These are phyloP conservation scores for Propsilocerus akamusi DNA, from an alignment of 1,140 invertebrate genomes.

Conservation along the genomic window DNA sequence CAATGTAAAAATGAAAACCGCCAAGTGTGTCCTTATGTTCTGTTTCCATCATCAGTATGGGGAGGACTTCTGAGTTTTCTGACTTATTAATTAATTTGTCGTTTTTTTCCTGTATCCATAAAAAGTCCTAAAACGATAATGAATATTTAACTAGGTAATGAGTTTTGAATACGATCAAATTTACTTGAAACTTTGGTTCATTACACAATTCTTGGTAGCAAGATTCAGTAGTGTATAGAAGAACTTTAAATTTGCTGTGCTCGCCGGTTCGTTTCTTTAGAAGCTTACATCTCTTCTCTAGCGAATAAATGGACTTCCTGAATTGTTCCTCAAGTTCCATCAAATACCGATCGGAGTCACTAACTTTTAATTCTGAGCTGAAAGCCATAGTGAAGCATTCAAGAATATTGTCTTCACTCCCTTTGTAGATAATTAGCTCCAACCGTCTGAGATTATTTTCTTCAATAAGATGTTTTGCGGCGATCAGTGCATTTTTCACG, in stretches of 20 bases:
- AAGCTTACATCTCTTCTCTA: conserved; percentile 14
- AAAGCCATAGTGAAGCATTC: conserved; percentile 12
- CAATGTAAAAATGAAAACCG: no score
- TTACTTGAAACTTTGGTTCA: conserved; percentile 14
- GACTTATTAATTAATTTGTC: no score
- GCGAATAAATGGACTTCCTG: conserved; percentile 12
- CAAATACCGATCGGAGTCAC: conserved; percentile 11
- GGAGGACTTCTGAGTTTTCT: no score
- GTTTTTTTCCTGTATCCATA: background rate
- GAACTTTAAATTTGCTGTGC: conserved; percentile 15
- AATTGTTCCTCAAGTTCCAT: conserved; percentile 17
- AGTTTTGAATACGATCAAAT: background rate
- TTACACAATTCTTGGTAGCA: conserved; percentile 14
- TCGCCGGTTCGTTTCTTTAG: conserved; percentile 11
- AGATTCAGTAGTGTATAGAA: conserved; percentile 16
- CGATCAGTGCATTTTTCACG: conserved; percentile 11
- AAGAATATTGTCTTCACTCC: conserved; percentile 7
- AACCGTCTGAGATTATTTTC: conserved; percentile 10
- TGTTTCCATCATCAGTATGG: no score
- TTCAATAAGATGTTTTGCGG: conserved; percentile 11
- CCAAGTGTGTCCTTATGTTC: no score
- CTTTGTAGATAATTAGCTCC: conserved; percentile 13
- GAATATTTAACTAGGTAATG: background rate
- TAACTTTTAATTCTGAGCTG: background rate
- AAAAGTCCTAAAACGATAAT: background rate